Evolutionary conservation across 2,113 vertebrate species (phyloP).

Genomic region (Protobothrops mucrosquamatus): DNA sequence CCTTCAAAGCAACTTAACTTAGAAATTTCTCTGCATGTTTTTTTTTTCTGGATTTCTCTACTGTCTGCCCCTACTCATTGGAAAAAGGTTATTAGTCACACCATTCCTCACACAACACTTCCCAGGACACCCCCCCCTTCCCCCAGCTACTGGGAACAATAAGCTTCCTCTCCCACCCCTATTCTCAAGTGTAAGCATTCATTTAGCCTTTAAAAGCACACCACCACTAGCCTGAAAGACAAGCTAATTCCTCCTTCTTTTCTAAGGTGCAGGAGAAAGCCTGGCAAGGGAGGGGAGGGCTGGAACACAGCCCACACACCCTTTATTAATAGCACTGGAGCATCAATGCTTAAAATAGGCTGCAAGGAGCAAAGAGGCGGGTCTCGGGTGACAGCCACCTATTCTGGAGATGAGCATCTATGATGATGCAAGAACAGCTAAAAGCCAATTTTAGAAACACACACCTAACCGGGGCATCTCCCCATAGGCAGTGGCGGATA

Average conservation of each 20-base stretch:
- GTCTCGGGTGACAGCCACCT: constrained; percentile 53
- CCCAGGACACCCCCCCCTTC: background rate
- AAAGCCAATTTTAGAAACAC: constrained; percentile 13
- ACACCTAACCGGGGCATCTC: background rate
- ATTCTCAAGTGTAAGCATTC: background rate
- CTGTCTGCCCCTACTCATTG: background rate
- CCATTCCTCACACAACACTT: no score
- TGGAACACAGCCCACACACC: constrained; percentile 29
- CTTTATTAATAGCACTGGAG: constrained; percentile 60
- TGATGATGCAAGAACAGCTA: constrained; percentile 6
- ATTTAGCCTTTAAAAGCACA: background rate
- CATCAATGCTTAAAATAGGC: constrained; percentile 62
- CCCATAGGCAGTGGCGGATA: background rate
- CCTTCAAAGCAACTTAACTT: background rate
- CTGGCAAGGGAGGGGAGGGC: background rate
- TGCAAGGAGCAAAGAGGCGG: constrained; percentile 49
- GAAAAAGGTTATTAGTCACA: background rate
- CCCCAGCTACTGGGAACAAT: background rate
- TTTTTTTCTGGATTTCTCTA: background rate
- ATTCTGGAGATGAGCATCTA: constrained; percentile 53
- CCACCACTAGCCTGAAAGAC: background rate
- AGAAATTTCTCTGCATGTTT: no score
- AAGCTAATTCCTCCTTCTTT: background rate
- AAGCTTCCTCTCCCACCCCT: background rate
- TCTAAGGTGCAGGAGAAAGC: constrained; percentile 35